Base-by-base conservation (phyloP, 1,140 invertebrate species). In the Cotesia glomerata region DNA sequence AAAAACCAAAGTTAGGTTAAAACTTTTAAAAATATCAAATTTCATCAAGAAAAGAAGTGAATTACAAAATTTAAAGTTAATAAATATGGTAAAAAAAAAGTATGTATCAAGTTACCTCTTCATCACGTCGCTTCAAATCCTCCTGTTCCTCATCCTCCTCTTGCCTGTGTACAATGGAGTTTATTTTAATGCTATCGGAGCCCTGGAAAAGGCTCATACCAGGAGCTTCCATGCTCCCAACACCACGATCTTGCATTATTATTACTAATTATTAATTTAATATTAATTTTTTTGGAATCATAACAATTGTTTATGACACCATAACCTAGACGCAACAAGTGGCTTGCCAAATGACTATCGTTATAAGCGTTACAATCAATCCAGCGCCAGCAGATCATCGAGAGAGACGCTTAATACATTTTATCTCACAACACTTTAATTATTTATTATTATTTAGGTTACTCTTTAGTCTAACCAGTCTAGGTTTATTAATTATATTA, bases 271-370 rank as follows among this genome's bases (percentile, higher is more conserved):
- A 67, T 68, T 54, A 75, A 70, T 67, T 72, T 73, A 13, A 63
- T 56, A 61, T 70, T 58, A 77, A 80, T 75, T 67, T 69, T 76
- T 77, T 73, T 72, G 39, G 69, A 68, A 81, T 79, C 78, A 81
- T 85, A 84, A 77, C 82, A 83, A 66, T 86, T 86, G 83, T 85
- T 86, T 85, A 86, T 86, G 84, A 80, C 78, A 72, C 75, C 83
- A 84, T 86, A 86, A 86, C 84, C 84, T 86, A 81, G 76, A 82
- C 74, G 80, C 81, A 83, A 84, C 82, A 84, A 83, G 82, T 83
- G 80, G 81, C 79, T 83, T 80, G 81, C 75, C 73, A 74, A 78
- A 64, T 73, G 39, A 39, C 34, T 45, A 36, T 69, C 35, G 16
- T 45, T 45, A 45, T 56, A 75, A 62, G 32, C 67, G 54, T 70